Base-by-base conservation (phyloP, 2,797 vertebrate genomes). In the Trichosurus vulpecula region DNA sequence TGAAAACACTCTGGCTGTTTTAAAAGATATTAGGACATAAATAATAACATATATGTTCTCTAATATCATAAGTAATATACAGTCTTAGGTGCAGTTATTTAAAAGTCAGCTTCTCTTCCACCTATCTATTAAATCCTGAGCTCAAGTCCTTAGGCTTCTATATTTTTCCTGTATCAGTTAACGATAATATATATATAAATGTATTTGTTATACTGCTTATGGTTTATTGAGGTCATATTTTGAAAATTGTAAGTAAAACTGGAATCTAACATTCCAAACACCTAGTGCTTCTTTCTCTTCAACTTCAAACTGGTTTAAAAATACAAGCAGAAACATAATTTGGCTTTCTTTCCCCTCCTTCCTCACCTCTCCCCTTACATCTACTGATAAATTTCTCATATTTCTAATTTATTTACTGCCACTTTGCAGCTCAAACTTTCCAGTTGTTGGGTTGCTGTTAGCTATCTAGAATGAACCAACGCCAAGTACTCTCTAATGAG, bases 41-140 rank as follows among this genome's bases (percentile, higher is more conserved):
- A 96, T 22, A 90, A 92, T 47, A 96, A 93, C 13, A 87, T 10
- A 90, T 3, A 14, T 47, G 19, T 87, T 87, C 9, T 87, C 51
- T 12, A 27, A 27, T 41, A 81, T 47, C 66, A 22, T 81, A 81
- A 81, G 6, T 25, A 81, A 81, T 27, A 0, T 27, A 51, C 4
- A 87, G 41, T 93, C 94, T 22, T 74, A 41, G 97, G 94, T 52
- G 35, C 54, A 87, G 35, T 56, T 90, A 30, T 95, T 95, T 91
- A 94, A 97, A 66, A 93, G 95, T 97, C 56, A 95, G 90, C 90
- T 97, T 57, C 41, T 94, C 58, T 95, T 95, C 94, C 52, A 92
- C 13, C 81, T 58, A 93, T 52, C 55, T 94, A 19, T 54, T 96
- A 96, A 96, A 58, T 52, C 66, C 0, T 95, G 52, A 93, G 13